Base-by-base conservation (phyloP, 2,797 vertebrate species). In the Diglossa cyanea region DNA sequence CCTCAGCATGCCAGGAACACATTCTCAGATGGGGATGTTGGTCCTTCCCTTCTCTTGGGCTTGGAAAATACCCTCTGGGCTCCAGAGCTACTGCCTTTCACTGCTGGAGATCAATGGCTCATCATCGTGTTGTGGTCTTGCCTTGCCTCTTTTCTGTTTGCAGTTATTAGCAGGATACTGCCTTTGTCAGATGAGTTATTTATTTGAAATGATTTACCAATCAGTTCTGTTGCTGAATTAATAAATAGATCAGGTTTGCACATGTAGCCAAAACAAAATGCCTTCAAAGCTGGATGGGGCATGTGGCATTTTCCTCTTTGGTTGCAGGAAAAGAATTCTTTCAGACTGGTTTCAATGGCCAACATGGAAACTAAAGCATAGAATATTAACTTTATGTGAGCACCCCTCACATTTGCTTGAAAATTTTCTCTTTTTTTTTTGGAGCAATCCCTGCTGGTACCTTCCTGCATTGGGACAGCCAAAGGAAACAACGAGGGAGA, bases 381-480 rank as follows among this genome's bases (percentile, higher is more conserved):
- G 33, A 65, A 24, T 50, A 15, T 28, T 70, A 73, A 37, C 14
- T 85, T 93, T 21, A n/a, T 58, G 18, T 50, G 35, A 70, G 26
- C 28, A 37, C 0, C 2, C 5, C 37, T 65, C 58, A 37, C 0
- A 1, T 44, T 47, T 50, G 24, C 18, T 54, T 48, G 24, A 48
- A 48, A 77, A 8, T 44, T 42, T 50, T 66, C 35, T 30, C 13
- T 35, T 35, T 35, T 40, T 60, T 48, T 53, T 72, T 40, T 40
- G 15, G 6, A 50, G 14, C 39, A 1, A 1, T 61, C 62, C 26
- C 30, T 79, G 47, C 3, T 48, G 1, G 1, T 54, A 4, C 1
- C 1, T 73, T 65, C 28, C 75, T 70, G 31, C 2, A 2, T 7
- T 62, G 26, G 28, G 77, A 40, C 37, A 48, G 25, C 54, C 25